Evolutionary conservation across 2,888 invertebrate genomes (phyloP).

Genomic region (Leptura quadrifasciata): DNA sequence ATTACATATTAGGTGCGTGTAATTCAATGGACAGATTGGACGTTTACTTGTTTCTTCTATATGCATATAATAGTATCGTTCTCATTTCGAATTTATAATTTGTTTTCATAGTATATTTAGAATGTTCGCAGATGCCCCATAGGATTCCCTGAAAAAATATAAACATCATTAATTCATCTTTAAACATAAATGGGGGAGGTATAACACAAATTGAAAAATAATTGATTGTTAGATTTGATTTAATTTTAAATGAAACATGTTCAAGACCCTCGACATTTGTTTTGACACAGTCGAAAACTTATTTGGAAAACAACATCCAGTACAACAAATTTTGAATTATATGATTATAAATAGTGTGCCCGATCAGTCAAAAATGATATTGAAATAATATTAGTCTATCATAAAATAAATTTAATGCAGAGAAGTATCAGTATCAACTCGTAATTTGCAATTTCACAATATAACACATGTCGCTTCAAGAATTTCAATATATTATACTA

Average conservation of each 20-base stretch:
- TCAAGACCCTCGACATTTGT: too few relatives aligned
- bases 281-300: too few relatives aligned
- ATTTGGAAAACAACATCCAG: too few relatives aligned
- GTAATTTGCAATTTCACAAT: not conserved
- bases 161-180: not conserved
- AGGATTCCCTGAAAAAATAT: not conserved
- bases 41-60: not conserved
- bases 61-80: not conserved
- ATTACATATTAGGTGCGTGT: conserved; percentile 49
- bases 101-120: not conserved
- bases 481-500: not conserved
- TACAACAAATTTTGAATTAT: too few relatives aligned
- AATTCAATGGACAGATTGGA: not conserved
- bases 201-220: not conserved
- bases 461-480: not conserved
- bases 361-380: too few relatives aligned
- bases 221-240: too few relatives aligned
- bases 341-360: too few relatives aligned
- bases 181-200: not conserved
- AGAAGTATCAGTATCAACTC: not conserved
- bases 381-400: too few relatives aligned
- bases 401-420: not conserved
- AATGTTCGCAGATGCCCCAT: not conserved
- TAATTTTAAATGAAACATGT: too few relatives aligned
- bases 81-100: not conserved